Conservation (phyloP, 2,888 invertebrate genomes). For the Agonum fuliginosum region DNA sequence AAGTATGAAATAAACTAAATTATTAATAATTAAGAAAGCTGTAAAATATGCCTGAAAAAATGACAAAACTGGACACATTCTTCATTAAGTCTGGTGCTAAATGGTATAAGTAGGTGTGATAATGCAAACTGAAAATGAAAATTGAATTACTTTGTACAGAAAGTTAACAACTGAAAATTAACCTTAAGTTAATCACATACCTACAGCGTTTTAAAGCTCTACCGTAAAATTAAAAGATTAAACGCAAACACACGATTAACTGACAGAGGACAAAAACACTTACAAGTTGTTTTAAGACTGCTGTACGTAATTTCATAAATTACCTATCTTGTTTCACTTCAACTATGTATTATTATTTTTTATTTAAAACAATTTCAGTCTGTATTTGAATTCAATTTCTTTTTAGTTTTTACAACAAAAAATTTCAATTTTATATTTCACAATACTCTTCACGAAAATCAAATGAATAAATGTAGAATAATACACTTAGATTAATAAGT, state of each 20-base stretch:
- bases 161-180: slow-evolving; percentile 37
- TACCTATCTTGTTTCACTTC: slow-evolving; percentile 30
- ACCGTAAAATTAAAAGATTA: slow-evolving; percentile 50
- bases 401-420: neutral
- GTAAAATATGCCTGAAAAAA: neutral
- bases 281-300: slow-evolving; percentile 34
- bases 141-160: slow-evolving; percentile 47
- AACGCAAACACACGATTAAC: slow-evolving; percentile 43
- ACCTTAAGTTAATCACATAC: slow-evolving; percentile 44
- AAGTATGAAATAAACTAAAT: neutral
- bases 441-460: slow-evolving; percentile 35
- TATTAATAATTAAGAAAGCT: neutral
- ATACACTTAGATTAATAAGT: slow-evolving; percentile 16
- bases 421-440: too few relatives aligned
- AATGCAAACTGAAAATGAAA: slow-evolving; percentile 42
- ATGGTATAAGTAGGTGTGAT: slow-evolving; percentile 34
- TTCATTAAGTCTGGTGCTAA: slow-evolving; percentile 9
- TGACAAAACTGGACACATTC: neutral
- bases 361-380: slow-evolving; percentile 8
- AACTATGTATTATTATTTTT: slow-evolving; percentile 25
- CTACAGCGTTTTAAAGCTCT: slow-evolving; percentile 35
- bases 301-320: slow-evolving; percentile 40
- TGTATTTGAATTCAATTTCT: neutral
- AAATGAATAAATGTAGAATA: slow-evolving; percentile 18
- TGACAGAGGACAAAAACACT: slow-evolving; percentile 42